phyloP scores from a whole-genome alignment of 2,113 vertebrate genomes.

The Hassar affinis region DNA sequence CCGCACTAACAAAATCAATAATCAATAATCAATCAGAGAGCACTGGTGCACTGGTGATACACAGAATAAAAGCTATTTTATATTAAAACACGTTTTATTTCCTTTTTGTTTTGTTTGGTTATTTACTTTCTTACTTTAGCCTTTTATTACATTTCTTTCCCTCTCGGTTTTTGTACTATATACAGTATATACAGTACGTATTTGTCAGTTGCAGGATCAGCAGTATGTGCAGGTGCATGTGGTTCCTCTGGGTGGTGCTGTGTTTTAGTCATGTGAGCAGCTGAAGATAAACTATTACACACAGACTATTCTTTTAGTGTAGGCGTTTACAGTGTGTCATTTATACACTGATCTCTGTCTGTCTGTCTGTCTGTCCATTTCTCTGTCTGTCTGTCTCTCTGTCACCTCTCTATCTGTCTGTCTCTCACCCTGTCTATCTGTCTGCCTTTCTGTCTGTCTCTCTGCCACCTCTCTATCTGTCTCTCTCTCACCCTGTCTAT shows the following conservation, averaged over 20 bases:
- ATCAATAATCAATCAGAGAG: constrained; percentile 14
- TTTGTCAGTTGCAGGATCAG: not conserved
- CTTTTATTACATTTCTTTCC: not conserved
- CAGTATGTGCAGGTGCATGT: not conserved
- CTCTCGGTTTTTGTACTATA: not conserved
- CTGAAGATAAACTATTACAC: not conserved
- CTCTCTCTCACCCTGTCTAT: too few relatives aligned
- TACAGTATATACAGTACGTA: not conserved
- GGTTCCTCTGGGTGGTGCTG: constrained; percentile 7
- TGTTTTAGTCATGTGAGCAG: not conserved
- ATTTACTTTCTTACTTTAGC: not conserved
- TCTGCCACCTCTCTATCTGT: too few relatives aligned
- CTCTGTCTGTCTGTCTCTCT: not conserved
- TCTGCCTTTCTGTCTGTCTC: not conserved
- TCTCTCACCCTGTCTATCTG: not conserved
- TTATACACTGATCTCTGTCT: not conserved
- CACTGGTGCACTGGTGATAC: not conserved
- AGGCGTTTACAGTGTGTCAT: not conserved
- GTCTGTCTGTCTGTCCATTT: not conserved
- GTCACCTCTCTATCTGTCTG: too few relatives aligned
- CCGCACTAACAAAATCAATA: not conserved
- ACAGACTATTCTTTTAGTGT: not conserved
- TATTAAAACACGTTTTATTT: not conserved
- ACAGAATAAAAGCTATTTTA: too few relatives aligned
- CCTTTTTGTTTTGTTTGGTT: not conserved